These are phyloP conservation scores for Saguinus imperator DNA, from an alignment of 2,113 vertebrate genomes.

Conservation along the genomic window DNA sequence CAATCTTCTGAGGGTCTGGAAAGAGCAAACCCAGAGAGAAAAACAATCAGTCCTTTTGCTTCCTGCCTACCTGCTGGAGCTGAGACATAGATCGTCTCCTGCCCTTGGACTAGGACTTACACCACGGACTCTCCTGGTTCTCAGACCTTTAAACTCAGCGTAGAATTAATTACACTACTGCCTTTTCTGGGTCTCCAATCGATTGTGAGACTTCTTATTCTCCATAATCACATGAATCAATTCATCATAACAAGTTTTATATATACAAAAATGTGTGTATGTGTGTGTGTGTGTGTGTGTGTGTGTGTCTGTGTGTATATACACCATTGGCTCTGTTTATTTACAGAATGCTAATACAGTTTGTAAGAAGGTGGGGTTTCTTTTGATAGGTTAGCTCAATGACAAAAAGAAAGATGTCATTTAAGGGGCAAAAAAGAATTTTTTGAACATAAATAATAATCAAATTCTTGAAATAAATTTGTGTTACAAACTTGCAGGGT, in stretches of 20 bases:
- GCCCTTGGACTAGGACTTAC: background rate
- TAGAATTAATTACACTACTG: background rate
- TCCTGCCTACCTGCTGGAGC: background rate
- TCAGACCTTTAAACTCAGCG: background rate
- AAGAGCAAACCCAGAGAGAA: background rate
- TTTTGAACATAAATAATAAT: background rate
- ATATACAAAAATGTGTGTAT: background rate
- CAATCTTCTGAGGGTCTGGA: background rate
- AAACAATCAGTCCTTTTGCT: too few relatives aligned
- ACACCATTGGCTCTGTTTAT: background rate
- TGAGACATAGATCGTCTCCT: background rate
- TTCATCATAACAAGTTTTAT: background rate
- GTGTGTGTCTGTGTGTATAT: too few relatives aligned
- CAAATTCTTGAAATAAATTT: too few relatives aligned
- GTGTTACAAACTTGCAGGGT: fast-evolving
- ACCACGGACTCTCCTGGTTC: background rate
- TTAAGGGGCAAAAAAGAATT: background rate
- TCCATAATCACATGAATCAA: background rate
- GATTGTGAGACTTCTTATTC: background rate
- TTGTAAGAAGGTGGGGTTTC: background rate
- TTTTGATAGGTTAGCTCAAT: background rate
- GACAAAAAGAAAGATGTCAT: background rate
- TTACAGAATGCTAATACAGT: background rate
- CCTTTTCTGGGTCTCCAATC: background rate
- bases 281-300: too few relatives aligned